phyloP scores from a whole-genome alignment of 2,888 invertebrate genomes.

The Siphlonurus alternatus region DNA sequence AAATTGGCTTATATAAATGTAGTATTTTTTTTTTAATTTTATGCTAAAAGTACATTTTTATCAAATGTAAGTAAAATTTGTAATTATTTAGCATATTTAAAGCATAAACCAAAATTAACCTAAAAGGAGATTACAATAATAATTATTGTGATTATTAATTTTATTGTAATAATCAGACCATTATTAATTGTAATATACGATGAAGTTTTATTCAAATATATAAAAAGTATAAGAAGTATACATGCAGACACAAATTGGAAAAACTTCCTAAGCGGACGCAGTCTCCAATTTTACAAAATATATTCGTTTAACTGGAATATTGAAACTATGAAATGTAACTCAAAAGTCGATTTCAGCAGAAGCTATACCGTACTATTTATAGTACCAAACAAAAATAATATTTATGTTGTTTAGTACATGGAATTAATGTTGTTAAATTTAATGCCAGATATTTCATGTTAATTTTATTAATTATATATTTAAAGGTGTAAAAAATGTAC shows the following conservation, averaged over 20 bases:
- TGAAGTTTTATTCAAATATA: not conserved
- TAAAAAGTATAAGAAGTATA: not conserved
- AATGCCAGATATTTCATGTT: not conserved
- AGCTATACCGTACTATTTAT: too few species aligned
- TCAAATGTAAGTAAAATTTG: too few species aligned
- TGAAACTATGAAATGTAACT: not conserved
- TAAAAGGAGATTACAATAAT: too few species aligned
- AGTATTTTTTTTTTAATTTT: too few species aligned
- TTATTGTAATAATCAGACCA: not conserved
- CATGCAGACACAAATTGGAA: not conserved
- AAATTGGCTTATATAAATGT: too few species aligned
- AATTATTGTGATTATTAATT: too few species aligned
- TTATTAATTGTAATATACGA: not conserved
- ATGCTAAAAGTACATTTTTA: too few species aligned
- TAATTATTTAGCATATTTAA: too few species aligned
- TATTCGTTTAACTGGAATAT: not conserved
- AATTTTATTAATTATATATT: not conserved
- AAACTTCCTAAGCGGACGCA: too few species aligned
- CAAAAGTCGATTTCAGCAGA: not conserved
- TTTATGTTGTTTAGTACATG: not conserved
- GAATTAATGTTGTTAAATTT: not conserved
- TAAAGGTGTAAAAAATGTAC: not conserved
- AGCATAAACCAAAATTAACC: too few species aligned
- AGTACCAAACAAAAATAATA: too few species aligned
- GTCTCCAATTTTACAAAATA: not conserved